Evolutionary conservation across 2,797 vertebrate species (phyloP).

Genomic region (Phylloscopus collybita): DNA sequence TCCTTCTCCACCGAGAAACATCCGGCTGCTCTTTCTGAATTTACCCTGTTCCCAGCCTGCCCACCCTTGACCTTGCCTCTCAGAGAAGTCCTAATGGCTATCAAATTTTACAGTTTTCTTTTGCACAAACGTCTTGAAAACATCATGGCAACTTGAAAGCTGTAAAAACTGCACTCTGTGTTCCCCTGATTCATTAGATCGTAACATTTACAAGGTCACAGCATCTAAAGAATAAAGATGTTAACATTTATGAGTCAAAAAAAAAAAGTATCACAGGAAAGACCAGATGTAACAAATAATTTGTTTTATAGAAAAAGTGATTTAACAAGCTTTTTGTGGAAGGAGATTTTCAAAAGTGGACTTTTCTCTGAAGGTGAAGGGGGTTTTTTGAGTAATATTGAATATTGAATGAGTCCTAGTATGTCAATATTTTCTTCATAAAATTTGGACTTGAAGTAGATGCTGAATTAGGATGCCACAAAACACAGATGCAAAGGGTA

Average conservation of each 20-base stretch:
- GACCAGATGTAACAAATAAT: not conserved
- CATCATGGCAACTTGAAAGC: constrained; percentile 45
- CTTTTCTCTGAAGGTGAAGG: not conserved
- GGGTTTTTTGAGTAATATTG: not conserved
- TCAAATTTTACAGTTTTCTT: constrained; percentile 64
- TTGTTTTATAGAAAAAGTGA: not conserved
- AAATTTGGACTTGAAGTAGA: not conserved
- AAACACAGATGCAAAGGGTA: not conserved
- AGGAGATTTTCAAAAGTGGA: not conserved
- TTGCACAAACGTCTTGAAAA: constrained; percentile 52
- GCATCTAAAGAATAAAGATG: not conserved
- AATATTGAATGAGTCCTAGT: not conserved
- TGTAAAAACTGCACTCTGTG: constrained; percentile 38
- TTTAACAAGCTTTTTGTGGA: fast-evolving
- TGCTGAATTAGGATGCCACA: not conserved
- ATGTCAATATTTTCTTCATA: not conserved
- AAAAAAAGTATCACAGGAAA: not conserved
- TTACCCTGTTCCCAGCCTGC: not conserved
- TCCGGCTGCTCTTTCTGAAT: not conserved
- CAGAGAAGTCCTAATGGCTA: constrained; percentile 9
- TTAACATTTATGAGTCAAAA: not conserved
- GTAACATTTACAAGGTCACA: constrained; percentile 24
- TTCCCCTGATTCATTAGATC: constrained; percentile 22
- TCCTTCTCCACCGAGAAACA: not conserved
- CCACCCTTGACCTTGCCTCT: constrained; percentile 58